Evolutionary conservation across 2,797 vertebrate species (phyloP), one percentile per base, ranked within the genome.

Genomic region (Poeciliopsis paucimaculata): DNA sequence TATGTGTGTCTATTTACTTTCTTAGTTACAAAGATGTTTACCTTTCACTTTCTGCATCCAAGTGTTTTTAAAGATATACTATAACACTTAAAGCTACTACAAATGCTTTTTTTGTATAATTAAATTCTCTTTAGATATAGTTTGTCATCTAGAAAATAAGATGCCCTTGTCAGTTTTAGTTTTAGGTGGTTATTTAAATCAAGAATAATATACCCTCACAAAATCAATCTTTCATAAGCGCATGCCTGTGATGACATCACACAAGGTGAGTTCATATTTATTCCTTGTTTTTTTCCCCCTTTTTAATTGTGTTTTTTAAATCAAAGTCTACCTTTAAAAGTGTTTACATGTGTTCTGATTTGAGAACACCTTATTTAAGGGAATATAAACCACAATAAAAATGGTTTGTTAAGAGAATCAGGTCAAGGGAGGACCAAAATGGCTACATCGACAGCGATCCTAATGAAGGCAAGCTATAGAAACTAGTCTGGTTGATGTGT

Each of bases 1-100:
- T 92, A 92, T 94, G 90, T 88, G 85, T 91, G 86, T 92, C 72
- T 86, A 78, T 90, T 91, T 82, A 88, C 77, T 90, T 88, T 88
- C 82, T 90, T 81, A 46, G 76, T 77, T 79, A 49, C 79, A 84
- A 79, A 57, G 8, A 8, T 80, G 36, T 77, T 66, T 66, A 72
- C 1, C 36, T 83, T 78, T 60, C 46, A 11, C 1, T 62, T 57
- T 68, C 20, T 53, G 3, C 3, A 45, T 47, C n/a, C 12, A 77
- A 39, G 64, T 53, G 73, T 57, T 76, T 34, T 51, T 1, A 10
- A 36, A 47, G 34, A 43, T 77, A 11, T 72, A 51, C 20, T 46
- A 12, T 10, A 31, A 34, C 45, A 15, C 45, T 49, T 72, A 34
- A 68, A 68, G 18, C 64, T 41, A 41, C 64, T 12, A 13, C 4